Base-by-base conservation (phyloP, 2,888 invertebrate genomes). In the Serrognathus titanus region DNA sequence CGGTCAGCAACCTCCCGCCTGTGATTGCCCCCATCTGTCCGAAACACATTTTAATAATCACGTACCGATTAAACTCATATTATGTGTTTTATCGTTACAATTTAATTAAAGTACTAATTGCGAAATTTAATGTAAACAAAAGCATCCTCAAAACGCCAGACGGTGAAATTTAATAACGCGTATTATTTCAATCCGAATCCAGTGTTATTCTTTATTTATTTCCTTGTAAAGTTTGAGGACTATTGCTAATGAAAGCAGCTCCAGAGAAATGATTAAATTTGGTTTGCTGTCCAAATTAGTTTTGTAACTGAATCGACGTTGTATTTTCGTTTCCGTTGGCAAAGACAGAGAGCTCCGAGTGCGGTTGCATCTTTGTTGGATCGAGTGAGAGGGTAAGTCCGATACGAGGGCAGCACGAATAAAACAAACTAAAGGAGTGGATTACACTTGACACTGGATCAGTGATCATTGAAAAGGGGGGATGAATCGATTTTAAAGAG, bases 151-250 rank as follows among this genome's bases (percentile, higher is more conserved):
- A 59, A 63, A 61, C 53, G 58, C 57, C 51, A 55, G 45, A 46
- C 57, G 48, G 59, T 48, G 66, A 71, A 72, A 73, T 74, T 71
- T 72, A 75, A 73, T 74, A 75, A 72, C 71, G 72, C 70, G 71
- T 71, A 71, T 73, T 74, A 71, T 72, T 73, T 66, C 70, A 70
- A 74, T 73, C 71, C 69, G 53, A 64, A 67, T 69, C 67, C 62
- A 69, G 69, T 74, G 71, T 74, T 75, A 73, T 76, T 74, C 74
- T 74, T 74, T 72, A 72, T 71, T 66, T 66, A 66, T 68, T 72
- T 73, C 72, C 65, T 71, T 69, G 71, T 70, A 68, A 71, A 71
- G 71, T 73, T 71, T 58, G 61, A 61, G 62, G 65, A 66, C 70
- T 71, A 75, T 71, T 70, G 70, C 72, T 71, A 74, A 73, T 72